These are phyloP conservation scores for Paratilapia polleni DNA, from an alignment of 2,113 vertebrate genomes.

Conservation along the genomic window DNA sequence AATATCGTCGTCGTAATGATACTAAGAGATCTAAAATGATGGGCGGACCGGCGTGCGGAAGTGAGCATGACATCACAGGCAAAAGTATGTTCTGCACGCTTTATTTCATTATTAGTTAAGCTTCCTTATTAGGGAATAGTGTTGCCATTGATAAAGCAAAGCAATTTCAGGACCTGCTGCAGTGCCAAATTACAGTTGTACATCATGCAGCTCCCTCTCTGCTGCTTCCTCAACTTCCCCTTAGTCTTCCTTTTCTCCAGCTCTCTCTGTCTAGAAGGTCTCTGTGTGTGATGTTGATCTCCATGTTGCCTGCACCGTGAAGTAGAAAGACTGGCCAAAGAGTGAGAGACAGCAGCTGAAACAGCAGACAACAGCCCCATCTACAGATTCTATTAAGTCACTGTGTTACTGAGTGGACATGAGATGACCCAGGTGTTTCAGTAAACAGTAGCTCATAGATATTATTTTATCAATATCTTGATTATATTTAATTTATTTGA, in stretches of 20 bases:
- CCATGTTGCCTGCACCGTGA: conserved; percentile 46
- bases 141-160: conserved; percentile 80
- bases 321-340: conserved; percentile 39
- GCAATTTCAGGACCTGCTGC: conserved; percentile 77
- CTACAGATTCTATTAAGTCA: conserved; percentile 60
- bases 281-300: conserved; percentile 71
- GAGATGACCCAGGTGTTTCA: background rate
- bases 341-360: conserved; percentile 7
- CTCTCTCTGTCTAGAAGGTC: conserved; percentile 33
- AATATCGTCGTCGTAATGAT: conserved; percentile 59
- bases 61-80: conserved; percentile 70
- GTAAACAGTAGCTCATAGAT: background rate
- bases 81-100: conserved; percentile 52
- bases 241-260: background rate
- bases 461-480: background rate
- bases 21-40: conserved; percentile 50
- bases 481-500: background rate
- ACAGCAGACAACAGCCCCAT: conserved; percentile 75
- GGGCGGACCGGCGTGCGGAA: conserved; percentile 39
- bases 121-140: conserved; percentile 70
- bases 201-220: conserved; percentile 69
- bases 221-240: conserved; percentile 51
- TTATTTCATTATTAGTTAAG: conserved; percentile 75
- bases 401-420: background rate
- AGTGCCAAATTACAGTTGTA: conserved; percentile 78